These are phyloP conservation scores for Bradysia coprophila DNA, from an alignment of 1,140 invertebrate genomes.

Conservation along the genomic window DNA sequence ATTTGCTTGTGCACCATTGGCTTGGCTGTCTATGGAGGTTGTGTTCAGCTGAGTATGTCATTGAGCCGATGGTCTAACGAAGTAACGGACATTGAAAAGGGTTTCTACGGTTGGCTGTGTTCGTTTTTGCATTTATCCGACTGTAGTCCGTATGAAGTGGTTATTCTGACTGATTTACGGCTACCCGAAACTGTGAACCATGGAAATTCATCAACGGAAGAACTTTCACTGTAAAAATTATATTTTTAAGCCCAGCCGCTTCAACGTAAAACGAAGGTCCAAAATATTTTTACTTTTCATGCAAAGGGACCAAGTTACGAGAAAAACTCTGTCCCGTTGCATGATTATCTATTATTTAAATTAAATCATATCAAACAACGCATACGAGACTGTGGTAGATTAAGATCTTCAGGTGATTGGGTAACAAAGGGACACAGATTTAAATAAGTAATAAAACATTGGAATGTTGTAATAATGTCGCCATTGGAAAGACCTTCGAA, in stretches of 20 bases:
- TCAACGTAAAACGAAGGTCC: no score
- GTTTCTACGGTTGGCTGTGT: constrained; percentile 62
- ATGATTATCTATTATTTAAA: no score
- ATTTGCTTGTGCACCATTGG: constrained; percentile 43
- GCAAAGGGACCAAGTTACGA: no score
- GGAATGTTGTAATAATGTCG: no score
- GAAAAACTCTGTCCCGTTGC: no score
- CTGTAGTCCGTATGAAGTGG: constrained; percentile 45
- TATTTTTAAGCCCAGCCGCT: neutral
- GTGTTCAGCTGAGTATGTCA: constrained; percentile 47
- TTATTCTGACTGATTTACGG: constrained; percentile 19
- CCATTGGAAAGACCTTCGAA: no score
- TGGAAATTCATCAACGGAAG: constrained; percentile 20
- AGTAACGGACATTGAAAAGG: constrained; percentile 56
- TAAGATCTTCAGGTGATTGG: no score
- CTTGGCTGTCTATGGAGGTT: constrained; percentile 43
- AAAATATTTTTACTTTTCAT: no score
- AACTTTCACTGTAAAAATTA: constrained; percentile 9
- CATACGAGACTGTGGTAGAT: no score
- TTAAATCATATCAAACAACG: no score
- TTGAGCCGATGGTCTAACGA: constrained; percentile 47
- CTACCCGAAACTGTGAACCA: constrained; percentile 11
- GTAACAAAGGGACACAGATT: no score
- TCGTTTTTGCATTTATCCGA: constrained; percentile 42
- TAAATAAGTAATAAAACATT: no score